phyloP scores from a whole-genome alignment of 1,140 invertebrate species.

The Lysiphlebus fabarum region DNA sequence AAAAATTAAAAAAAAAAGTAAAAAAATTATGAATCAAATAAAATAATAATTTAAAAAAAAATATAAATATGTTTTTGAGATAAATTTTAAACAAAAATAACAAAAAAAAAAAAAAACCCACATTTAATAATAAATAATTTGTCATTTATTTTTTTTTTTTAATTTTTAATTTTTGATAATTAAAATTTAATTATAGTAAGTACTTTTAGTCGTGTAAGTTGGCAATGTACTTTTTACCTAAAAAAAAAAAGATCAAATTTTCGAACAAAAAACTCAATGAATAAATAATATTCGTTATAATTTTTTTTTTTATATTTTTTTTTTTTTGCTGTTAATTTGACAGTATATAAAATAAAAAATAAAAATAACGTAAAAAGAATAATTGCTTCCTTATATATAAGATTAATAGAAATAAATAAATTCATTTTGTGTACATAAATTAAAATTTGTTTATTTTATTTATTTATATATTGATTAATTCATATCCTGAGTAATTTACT shows the following conservation, averaged over 20 bases:
- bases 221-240: constrained; percentile 48
- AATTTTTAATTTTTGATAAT: constrained; percentile 41
- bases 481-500: too few species aligned
- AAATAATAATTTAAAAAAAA: neutral
- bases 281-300: constrained; percentile 23
- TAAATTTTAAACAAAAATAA: constrained; percentile 6
- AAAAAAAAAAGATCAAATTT: constrained; percentile 27
- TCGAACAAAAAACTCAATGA: constrained; percentile 12
- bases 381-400: constrained; percentile 47
- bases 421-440: constrained; percentile 48
- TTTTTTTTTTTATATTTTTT: constrained; percentile 27
- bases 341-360: constrained; percentile 24
- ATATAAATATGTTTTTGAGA: constrained; percentile 2
- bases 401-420: constrained; percentile 47
- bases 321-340: constrained; percentile 31
- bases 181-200: constrained; percentile 30
- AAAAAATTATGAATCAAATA: neutral
- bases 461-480: neutral
- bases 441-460: constrained; percentile 6
- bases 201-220: constrained; percentile 36
- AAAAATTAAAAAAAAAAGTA: too few species aligned
- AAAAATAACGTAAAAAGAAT: constrained; percentile 41
- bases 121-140: neutral
- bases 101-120: neutral
- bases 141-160: constrained; percentile 32